Evolutionary conservation across 1,140 invertebrate genomes (phyloP).

Genomic region (Piezodorus guildinii): DNA sequence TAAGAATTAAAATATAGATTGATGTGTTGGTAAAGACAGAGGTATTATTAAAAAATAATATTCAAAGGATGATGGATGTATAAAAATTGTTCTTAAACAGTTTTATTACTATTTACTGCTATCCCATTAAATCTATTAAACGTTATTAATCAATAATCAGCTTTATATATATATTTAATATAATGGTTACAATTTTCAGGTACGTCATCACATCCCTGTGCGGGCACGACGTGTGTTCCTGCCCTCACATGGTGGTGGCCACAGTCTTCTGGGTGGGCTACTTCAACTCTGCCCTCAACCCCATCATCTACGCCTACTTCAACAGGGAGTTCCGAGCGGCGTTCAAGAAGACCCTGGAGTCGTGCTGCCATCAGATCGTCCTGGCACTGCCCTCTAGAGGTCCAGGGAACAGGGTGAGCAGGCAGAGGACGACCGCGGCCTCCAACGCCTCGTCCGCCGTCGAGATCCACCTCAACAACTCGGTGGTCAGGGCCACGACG

Average conservation of each 20-base stretch:
- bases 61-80: too few relatives aligned
- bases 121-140: too few relatives aligned
- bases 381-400: slow-evolving; percentile 1
- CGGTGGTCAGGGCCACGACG: slow-evolving; percentile 18
- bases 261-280: slow-evolving; percentile 94
- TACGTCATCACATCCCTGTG: slow-evolving; percentile 71
- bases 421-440: slow-evolving; percentile 8
- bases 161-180: too few relatives aligned
- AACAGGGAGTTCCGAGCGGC: slow-evolving; percentile 89
- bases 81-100: too few relatives aligned
- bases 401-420: neutral
- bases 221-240: slow-evolving; percentile 50
- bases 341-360: slow-evolving; percentile 83
- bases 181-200: slow-evolving; percentile 39
- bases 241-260: slow-evolving; percentile 64
- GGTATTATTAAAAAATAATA: too few relatives aligned
- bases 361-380: slow-evolving; percentile 46
- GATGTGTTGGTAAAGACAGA: too few relatives aligned
- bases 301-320: slow-evolving; percentile 93
- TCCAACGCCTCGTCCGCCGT: slow-evolving; percentile 27
- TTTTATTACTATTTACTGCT: too few relatives aligned
- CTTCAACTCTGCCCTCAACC: slow-evolving; percentile 92
- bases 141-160: too few relatives aligned
- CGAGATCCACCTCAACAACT: slow-evolving; percentile 29
- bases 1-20: too few relatives aligned